Conservation (phyloP, 2,888 invertebrate species). For the Acleris cristana region DNA sequence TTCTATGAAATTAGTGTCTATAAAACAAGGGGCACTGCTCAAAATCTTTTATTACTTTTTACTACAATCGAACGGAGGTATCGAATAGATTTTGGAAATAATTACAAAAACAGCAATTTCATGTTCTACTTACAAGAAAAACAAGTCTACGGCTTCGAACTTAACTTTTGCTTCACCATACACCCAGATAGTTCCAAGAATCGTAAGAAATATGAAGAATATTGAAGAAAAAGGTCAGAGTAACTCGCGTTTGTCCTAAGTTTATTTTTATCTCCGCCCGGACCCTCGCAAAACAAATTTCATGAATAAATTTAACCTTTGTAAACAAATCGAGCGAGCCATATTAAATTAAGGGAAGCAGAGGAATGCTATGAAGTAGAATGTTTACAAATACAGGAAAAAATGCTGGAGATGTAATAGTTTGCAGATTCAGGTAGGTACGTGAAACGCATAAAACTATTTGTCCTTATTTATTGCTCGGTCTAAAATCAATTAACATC, state of each 20-base stretch:
- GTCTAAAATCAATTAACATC: too few relatives aligned
- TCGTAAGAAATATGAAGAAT: constrained; percentile 57
- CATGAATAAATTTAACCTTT: constrained; percentile 83
- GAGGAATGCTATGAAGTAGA: constrained; percentile 64
- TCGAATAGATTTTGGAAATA: too few relatives aligned
- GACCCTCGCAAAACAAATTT: constrained; percentile 78
- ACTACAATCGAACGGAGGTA: too few relatives aligned
- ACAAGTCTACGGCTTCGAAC: neutral
- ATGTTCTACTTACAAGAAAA: too few relatives aligned
- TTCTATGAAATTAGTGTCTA: too few relatives aligned
- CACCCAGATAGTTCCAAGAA: constrained; percentile 38
- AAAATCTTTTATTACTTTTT: too few relatives aligned
- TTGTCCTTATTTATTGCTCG: neutral
- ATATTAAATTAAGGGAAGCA: constrained; percentile 78
- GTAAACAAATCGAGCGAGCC: constrained; percentile 80
- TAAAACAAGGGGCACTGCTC: too few relatives aligned
- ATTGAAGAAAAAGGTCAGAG: constrained; percentile 59
- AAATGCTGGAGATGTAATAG: constrained; percentile 42
- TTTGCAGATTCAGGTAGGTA: neutral
- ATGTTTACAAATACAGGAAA: constrained; percentile 53
- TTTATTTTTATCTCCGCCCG: constrained; percentile 69
- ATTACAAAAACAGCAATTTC: too few relatives aligned
- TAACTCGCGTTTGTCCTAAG: constrained; percentile 68
- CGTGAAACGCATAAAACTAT: neutral
- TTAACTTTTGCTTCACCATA: neutral